A percentile compares a stretch with the other conserved stretches of the same genome.
These are phyloP conservation scores for Sebastes hubbsi DNA, from an alignment of 2,797 vertebrate genomes.

Conservation along the genomic window DNA sequence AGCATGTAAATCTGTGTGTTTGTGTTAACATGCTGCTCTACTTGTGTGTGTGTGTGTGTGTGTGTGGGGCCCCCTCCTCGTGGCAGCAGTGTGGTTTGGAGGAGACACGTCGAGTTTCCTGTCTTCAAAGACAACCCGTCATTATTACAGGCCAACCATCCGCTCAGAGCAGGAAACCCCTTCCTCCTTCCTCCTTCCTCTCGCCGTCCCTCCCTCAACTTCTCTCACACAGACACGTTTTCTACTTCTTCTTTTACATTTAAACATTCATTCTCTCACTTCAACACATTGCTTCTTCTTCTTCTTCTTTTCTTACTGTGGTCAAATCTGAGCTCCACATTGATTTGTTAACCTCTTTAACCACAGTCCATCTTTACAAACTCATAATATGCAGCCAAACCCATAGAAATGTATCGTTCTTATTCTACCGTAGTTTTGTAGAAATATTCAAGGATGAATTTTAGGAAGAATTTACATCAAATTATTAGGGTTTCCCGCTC, in stretches of 20 bases:
- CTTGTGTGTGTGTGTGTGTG: not conserved
- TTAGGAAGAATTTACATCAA: not conserved
- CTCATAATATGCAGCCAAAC: not conserved
- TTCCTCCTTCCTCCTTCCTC: conserved; percentile 16
- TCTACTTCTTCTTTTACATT: not conserved
- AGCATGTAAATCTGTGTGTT: conserved; percentile 9
- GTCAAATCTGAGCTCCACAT: conserved; percentile 1
- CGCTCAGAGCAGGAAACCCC: conserved; percentile 56
- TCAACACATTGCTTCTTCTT: not conserved
- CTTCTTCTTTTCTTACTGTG: not conserved
- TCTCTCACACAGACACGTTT: not conserved
- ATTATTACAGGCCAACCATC: conserved; percentile 68
- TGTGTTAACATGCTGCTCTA: not conserved
- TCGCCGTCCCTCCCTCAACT: not conserved
- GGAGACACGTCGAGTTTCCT: conserved; percentile 77
- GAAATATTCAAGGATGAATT: not conserved
- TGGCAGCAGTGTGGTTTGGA: conserved; percentile 74
- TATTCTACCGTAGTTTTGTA: not conserved
- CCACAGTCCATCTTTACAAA: conserved; percentile 13
- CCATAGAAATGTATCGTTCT: not conserved
- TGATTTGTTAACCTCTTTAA: conserved; percentile 28
- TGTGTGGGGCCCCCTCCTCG: conserved; percentile 59
- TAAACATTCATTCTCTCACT: not conserved
- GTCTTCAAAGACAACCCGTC: conserved; percentile 71
- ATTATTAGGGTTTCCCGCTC: not conserved